Percentiles rank a stretch among this genome's conserved stretches.
Evolutionary conservation across 1,140 invertebrate species (phyloP).

Genomic region (Brachionus calyciflorus): DNA sequence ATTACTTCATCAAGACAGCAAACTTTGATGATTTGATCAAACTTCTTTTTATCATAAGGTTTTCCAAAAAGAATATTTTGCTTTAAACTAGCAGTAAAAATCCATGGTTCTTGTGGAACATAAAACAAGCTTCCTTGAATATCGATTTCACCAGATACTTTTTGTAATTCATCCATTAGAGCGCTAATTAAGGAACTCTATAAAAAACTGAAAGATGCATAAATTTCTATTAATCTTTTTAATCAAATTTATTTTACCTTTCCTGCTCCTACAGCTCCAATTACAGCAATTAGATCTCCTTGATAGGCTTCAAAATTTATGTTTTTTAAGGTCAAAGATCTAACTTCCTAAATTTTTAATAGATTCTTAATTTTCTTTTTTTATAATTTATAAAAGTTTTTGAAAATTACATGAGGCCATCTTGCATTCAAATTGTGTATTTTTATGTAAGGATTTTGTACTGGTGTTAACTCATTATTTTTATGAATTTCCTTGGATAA

Average conservation of each 20-base stretch:
- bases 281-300: slow-evolving; percentile 62
- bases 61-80: slow-evolving; percentile 46
- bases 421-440: neutral
- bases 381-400: neutral
- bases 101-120: slow-evolving; percentile 47
- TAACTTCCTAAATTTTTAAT: neutral
- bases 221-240: neutral
- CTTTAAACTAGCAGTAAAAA: slow-evolving; percentile 30
- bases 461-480: neutral
- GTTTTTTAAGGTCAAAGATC: neutral
- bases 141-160: slow-evolving; percentile 13
- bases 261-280: slow-evolving; percentile 35
- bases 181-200: slow-evolving; percentile 36
- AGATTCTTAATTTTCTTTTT: neutral
- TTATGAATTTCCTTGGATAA: slow-evolving; percentile 1
- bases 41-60: slow-evolving; percentile 17
- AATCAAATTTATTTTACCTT: neutral
- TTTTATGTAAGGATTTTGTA: neutral
- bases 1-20: slow-evolving; percentile 10
- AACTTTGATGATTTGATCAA: slow-evolving; percentile 28
- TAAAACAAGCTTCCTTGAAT: slow-evolving; percentile 38
- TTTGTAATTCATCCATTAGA: slow-evolving; percentile 13
- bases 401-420: slow-evolving; percentile 1
- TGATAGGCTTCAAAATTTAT: slow-evolving; percentile 56
- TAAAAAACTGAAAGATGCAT: neutral